Conservation (phyloP, 2,113 vertebrate species). For the Amphiprion percula region DNA sequence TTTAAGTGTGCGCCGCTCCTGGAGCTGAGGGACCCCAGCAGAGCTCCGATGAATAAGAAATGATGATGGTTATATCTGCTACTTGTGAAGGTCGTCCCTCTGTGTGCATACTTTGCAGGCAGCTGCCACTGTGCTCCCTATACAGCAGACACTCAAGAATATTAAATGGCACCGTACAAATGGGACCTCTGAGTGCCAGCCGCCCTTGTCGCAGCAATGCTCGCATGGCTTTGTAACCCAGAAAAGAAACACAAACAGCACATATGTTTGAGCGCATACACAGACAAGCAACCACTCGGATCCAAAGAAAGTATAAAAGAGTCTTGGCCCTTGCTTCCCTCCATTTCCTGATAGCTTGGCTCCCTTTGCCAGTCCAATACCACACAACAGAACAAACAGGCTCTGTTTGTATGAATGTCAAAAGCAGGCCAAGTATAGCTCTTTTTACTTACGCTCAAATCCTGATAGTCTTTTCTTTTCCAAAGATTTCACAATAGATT, state of each 20-base stretch:
- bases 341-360: slow-evolving; percentile 42
- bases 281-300: neutral
- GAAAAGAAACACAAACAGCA: slow-evolving; percentile 10
- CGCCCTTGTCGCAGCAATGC: slow-evolving; percentile 28
- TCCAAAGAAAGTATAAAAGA: slow-evolving; percentile 26
- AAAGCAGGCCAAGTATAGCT: slow-evolving; percentile 44
- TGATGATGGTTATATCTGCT: slow-evolving; percentile 54
- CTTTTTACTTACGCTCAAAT: slow-evolving; percentile 8
- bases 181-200: slow-evolving; percentile 39
- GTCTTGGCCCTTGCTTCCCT: slow-evolving; percentile 33
- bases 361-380: slow-evolving; percentile 26
- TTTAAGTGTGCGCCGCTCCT: slow-evolving; percentile 6
- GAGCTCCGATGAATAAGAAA: slow-evolving; percentile 65
- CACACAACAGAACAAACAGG: slow-evolving; percentile 59
- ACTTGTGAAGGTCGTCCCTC: slow-evolving; percentile 41
- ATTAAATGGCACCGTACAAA: slow-evolving; percentile 21
- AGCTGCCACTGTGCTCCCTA: slow-evolving; percentile 42
- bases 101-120: slow-evolving; percentile 21
- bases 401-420: slow-evolving; percentile 50
- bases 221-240: slow-evolving; percentile 22
- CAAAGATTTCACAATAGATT: slow-evolving; percentile 45
- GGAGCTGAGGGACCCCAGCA: slow-evolving; percentile 34
- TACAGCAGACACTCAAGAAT: slow-evolving; percentile 10
- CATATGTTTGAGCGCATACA: neutral
- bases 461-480: neutral